Evolutionary conservation across 2,113 vertebrate species (phyloP).

Genomic region (Gnathonemus echidnorhynchus): DNA sequence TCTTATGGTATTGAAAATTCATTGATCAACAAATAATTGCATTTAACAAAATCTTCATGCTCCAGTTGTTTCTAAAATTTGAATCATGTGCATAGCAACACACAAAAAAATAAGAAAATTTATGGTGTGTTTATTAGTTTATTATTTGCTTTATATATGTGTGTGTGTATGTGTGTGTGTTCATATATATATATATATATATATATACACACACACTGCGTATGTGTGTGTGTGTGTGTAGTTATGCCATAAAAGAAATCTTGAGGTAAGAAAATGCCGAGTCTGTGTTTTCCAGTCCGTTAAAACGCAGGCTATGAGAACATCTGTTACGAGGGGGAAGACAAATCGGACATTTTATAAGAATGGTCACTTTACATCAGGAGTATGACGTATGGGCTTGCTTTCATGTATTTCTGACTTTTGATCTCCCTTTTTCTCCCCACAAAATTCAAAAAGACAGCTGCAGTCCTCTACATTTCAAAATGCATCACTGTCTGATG

Average conservation of each 20-base stretch:
- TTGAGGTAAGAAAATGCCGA: neutral
- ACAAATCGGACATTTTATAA: neutral
- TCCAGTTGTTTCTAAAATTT: neutral
- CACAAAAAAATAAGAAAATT: too few species aligned
- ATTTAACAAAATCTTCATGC: neutral
- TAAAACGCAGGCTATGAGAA: neutral
- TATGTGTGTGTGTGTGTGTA: too few species aligned
- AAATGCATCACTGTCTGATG: constrained; percentile 7
- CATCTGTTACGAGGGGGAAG: neutral
- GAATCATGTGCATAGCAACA: too few species aligned
- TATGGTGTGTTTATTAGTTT: too few species aligned
- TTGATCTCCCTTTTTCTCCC: neutral
- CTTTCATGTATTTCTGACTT: neutral
- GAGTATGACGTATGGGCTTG: neutral
- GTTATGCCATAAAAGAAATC: neutral
- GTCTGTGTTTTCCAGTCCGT: neutral
- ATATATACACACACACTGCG: too few species aligned
- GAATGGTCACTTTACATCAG: neutral
- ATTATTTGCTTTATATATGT: too few species aligned
- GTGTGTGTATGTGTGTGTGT: too few species aligned
- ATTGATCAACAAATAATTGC: neutral
- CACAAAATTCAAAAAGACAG: neutral
- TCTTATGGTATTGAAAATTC: neutral
- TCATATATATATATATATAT: too few species aligned
- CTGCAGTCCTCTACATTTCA: neutral